These are phyloP conservation scores for Parazoanthus atlanticus DNA, from an alignment of 92 coral and sea anemone genomes.

Conservation along the genomic window DNA sequence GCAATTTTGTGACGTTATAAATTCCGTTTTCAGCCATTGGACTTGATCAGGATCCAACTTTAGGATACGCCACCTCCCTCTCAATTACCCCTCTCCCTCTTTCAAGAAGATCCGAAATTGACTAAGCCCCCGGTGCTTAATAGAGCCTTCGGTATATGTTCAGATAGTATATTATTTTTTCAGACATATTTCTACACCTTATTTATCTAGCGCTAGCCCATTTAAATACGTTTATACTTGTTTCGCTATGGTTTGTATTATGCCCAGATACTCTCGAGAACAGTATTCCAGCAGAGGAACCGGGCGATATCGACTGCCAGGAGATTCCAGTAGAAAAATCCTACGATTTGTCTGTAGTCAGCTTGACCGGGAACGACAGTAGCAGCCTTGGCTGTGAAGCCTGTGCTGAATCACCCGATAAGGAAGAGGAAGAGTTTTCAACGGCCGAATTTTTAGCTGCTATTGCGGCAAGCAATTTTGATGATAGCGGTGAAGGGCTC, in stretches of 20 bases:
- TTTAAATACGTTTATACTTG: neutral
- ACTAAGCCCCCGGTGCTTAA: too few relatives aligned
- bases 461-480: constrained; percentile 18
- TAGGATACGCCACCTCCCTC: too few relatives aligned
- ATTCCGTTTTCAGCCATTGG: too few relatives aligned
- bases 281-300: neutral
- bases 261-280: neutral
- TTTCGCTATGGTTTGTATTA: neutral
- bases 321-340: neutral
- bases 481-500: neutral
- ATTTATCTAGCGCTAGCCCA: too few relatives aligned
- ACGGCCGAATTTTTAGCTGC: constrained; percentile 27
- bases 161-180: too few relatives aligned
- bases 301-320: neutral
- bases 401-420: neutral
- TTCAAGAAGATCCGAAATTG: too few relatives aligned
- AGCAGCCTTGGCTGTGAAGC: neutral
- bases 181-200: too few relatives aligned
- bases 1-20: too few relatives aligned
- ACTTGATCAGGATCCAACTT: too few relatives aligned
- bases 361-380: neutral
- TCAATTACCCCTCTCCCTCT: too few relatives aligned
- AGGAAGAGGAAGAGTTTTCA: constrained; percentile 25
- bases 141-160: too few relatives aligned
- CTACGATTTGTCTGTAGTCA: constrained; percentile 6